Evolutionary conservation across 2,113 vertebrate species (phyloP), one percentile per base, ranked within the genome.

Genomic region (Tauraco erythrolophus): DNA sequence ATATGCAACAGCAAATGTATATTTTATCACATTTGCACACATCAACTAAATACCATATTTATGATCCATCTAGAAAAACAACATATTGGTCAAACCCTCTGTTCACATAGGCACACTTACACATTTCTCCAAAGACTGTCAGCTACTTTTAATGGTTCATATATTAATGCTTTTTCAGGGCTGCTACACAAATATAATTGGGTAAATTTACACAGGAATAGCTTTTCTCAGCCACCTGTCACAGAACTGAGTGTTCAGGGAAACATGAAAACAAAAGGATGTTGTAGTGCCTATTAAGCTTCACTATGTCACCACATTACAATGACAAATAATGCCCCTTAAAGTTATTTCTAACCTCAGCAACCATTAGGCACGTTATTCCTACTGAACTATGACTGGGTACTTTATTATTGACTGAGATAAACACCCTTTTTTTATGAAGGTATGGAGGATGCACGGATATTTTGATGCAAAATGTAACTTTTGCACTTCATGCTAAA

Each of bases 191-290:
- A 94, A 80, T 37, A 72, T 58, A 95, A 96, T 66, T 74, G 82
- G 37, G 64, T 75, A 84, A 64, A 88, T 91, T 92, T 92, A 81
- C 82, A 90, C 58, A 93, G 90, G 43, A 88, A 91, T 39, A 84
- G 79, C 25, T 72, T 72, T 89, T 57, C 58, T 57, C 1, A 1
- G 53, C 75, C 82, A 94, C 76, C 75, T 84, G 88, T 86, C 71
- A 91, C 68, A 84, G 46, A 81, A 84, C 14, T 48, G 60, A 84
- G 53, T 11, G 30, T 39, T 93, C 75, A 86, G 56, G 35, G 51
- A 80, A 88, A 95, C 33, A 88, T 19, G 64, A 88, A 95, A 93
- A 94, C 58, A 83, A 92, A 66, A 88, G 51, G 66, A 96, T 68
- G 41, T 27, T 70, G 23, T 41, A 80, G 41, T 22, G n/a, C 23